phyloP scores from a whole-genome alignment of 2,797 vertebrate genomes.

The Falco biarmicus region DNA sequence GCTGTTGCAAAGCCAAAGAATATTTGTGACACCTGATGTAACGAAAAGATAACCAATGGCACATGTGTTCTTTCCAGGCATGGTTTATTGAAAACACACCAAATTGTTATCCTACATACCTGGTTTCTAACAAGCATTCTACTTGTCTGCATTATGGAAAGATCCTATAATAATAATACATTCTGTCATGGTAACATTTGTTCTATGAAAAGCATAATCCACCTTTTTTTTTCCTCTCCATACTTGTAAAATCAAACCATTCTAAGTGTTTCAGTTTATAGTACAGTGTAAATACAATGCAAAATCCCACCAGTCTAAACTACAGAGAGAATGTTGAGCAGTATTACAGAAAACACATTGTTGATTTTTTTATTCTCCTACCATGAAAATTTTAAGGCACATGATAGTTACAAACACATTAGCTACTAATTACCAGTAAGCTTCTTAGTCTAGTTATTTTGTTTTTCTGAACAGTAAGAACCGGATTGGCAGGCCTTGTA shows the following conservation, averaged over 20 bases:
- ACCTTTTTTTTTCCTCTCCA: constrained; percentile 67
- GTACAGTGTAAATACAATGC: constrained; percentile 93
- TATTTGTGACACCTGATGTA: neutral
- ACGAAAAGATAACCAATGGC: constrained; percentile 52
- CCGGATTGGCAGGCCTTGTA: constrained; percentile 75
- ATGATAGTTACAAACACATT: constrained; percentile 96
- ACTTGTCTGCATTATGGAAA: constrained; percentile 95
- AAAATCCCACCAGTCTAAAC: constrained; percentile 88
- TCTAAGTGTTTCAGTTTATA: constrained; percentile 85
- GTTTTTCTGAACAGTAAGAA: constrained; percentile 77
- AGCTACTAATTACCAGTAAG: constrained; percentile 86
- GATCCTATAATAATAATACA: constrained; percentile 89
- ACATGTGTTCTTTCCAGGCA: constrained; percentile 86
- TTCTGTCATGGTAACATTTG: constrained; percentile 89
- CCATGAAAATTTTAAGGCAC: constrained; percentile 99
- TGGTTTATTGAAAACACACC: constrained; percentile 99
- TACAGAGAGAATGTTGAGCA: constrained; percentile 79
- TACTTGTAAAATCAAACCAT: constrained; percentile 82
- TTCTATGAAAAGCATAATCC: constrained; percentile 86
- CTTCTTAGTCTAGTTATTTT: constrained; percentile 82
- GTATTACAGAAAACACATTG: constrained; percentile 87
- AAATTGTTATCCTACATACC: constrained; percentile 95
- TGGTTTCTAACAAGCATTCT: constrained; percentile 92
- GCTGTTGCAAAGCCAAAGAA: neutral
- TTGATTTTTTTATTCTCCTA: constrained; percentile 81